These are phyloP conservation scores for Sminthopsis crassicaudata DNA, from an alignment of 2,113 vertebrate genomes.

Conservation along the genomic window DNA sequence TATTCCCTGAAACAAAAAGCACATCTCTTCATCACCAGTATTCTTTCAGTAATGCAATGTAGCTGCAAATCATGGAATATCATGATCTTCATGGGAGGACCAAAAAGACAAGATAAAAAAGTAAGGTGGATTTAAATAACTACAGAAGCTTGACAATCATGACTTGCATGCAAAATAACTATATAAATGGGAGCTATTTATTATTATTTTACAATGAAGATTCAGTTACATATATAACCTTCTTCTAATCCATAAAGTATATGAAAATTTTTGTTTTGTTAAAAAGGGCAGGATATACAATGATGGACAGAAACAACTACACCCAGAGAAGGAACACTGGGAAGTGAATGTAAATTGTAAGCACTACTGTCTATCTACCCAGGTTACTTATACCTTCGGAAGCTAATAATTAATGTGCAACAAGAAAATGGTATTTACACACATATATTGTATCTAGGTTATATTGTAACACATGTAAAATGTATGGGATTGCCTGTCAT, in stretches of 20 bases:
- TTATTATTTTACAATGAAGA: background rate
- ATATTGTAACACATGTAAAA: too few relatives aligned
- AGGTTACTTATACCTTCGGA: too few relatives aligned
- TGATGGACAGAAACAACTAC: too few relatives aligned
- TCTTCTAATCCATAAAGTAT: background rate
- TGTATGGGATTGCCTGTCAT: too few relatives aligned
- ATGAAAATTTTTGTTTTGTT: background rate
- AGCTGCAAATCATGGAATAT: background rate
- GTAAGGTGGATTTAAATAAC: background rate
- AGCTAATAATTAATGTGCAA: too few relatives aligned
- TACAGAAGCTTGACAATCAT: background rate
- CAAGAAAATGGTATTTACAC: too few relatives aligned
- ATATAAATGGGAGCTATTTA: background rate
- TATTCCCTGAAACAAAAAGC: background rate
- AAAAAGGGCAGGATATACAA: background rate
- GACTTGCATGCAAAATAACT: background rate
- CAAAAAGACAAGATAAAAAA: background rate
- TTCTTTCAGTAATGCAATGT: background rate
- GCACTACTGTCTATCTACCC: too few relatives aligned
- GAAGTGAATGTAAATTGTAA: too few relatives aligned
- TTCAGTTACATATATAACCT: background rate
- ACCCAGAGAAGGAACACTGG: too few relatives aligned
- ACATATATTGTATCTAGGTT: too few relatives aligned
- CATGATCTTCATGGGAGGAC: background rate
- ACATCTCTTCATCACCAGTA: background rate